phyloP scores from a whole-genome alignment of 2,113 vertebrate genomes.

The Nerophis lumbriciformis region DNA sequence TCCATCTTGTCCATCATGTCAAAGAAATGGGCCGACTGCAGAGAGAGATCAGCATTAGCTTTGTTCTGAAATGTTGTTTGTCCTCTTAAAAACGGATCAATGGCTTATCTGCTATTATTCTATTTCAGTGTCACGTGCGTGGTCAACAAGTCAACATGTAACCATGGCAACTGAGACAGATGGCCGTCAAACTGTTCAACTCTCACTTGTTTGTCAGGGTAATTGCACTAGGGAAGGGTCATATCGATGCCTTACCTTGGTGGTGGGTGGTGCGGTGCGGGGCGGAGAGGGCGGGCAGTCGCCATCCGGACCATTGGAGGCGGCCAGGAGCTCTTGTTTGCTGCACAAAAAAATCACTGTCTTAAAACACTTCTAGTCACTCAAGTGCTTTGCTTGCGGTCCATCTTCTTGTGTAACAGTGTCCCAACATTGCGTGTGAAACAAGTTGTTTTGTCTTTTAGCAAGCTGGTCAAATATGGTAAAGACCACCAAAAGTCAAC shows the following conservation, averaged over 20 bases:
- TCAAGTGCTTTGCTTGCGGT: too few relatives aligned
- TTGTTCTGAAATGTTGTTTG: not conserved
- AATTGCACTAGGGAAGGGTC: not conserved
- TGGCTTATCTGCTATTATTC: not conserved
- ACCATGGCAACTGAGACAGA: not conserved
- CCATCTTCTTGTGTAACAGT: too few relatives aligned
- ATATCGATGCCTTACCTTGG: slow-evolving; percentile 77
- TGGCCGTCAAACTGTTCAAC: not conserved
- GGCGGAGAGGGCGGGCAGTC: slow-evolving; percentile 85
- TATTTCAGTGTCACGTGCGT: not conserved
- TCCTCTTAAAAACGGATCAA: not conserved
- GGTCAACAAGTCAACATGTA: not conserved
- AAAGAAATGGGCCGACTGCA: slow-evolving; percentile 89
- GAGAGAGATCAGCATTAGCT: slow-evolving; percentile 2
- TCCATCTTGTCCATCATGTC: slow-evolving; percentile 92
- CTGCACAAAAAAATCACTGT: slow-evolving; percentile 58
- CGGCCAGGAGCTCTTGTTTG: slow-evolving; percentile 86
- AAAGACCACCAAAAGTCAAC: not conserved
- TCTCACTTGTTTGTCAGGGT: not conserved
- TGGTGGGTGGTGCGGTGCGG: slow-evolving; percentile 81
- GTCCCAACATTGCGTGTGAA: not conserved
- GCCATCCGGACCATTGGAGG: slow-evolving; percentile 70
- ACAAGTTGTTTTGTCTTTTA: not conserved
- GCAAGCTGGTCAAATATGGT: not conserved
- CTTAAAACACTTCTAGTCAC: too few relatives aligned